A percentile compares a stretch with the other conserved stretches of the same genome.
Evolutionary conservation across 2,888 invertebrate species (phyloP).

Genomic region (Linhomoeus sp.): DNA sequence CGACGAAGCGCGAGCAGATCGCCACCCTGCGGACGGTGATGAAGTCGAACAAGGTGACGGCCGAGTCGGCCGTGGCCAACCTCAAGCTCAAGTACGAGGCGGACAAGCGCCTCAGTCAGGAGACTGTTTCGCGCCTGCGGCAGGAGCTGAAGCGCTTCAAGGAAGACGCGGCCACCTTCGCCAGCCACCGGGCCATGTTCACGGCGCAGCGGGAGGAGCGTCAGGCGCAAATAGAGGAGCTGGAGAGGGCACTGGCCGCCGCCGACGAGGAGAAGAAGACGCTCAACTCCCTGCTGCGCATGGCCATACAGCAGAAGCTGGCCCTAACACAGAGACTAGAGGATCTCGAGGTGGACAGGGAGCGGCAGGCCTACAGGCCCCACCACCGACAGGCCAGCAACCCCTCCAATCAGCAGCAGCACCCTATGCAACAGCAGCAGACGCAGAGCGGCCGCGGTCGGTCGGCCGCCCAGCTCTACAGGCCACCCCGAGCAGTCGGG

Average conservation of each 20-base stretch:
- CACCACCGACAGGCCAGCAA: background rate
- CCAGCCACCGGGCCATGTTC: slow-evolving; percentile 92
- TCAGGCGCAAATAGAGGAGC: slow-evolving; percentile 53
- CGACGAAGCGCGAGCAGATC: slow-evolving; percentile 76
- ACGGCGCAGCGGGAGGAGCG: slow-evolving; percentile 97
- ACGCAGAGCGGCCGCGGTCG: background rate
- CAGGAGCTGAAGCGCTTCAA: slow-evolving; percentile 86
- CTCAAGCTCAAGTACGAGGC: slow-evolving; percentile 96
- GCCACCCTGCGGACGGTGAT: slow-evolving; percentile 88
- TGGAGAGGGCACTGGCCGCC: slow-evolving; percentile 35
- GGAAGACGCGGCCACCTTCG: slow-evolving; percentile 92
- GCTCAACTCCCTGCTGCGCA: slow-evolving; percentile 76
- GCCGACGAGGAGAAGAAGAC: slow-evolving; percentile 99
- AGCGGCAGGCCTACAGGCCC: slow-evolving; percentile 25
- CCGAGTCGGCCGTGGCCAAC: slow-evolving; percentile 87
- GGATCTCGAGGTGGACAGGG: slow-evolving; percentile 63
- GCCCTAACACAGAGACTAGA: slow-evolving; percentile 85
- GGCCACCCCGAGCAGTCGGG: background rate
- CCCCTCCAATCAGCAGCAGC: background rate
- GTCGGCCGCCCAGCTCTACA: background rate
- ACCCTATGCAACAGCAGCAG: background rate
- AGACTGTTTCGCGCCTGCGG: slow-evolving; percentile 85
- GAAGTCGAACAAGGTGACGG: slow-evolving; percentile 86
- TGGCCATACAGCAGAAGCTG: slow-evolving; percentile 94
- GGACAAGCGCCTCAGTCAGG: slow-evolving; percentile 56